These are phyloP conservation scores for Rotaria socialis DNA, from an alignment of 2,888 invertebrate genomes.

Conservation along the genomic window DNA sequence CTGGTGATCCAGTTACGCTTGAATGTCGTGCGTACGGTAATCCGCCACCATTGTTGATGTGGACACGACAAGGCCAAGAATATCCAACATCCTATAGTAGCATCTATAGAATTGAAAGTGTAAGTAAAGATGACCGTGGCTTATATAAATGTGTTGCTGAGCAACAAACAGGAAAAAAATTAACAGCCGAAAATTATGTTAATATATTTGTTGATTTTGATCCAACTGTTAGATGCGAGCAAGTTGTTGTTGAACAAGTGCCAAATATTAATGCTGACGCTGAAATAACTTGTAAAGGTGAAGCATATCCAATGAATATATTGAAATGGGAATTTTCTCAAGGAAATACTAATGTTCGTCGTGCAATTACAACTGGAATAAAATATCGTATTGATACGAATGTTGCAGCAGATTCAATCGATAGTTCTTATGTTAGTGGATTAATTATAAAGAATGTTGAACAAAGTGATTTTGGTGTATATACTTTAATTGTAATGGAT, in stretches of 20 bases:
- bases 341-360: constrained; percentile 42
- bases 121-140: constrained; percentile 44
- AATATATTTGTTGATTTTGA: constrained; percentile 45
- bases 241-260: constrained; percentile 42
- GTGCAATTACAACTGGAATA: constrained; percentile 40
- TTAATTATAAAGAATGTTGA: constrained; percentile 45
- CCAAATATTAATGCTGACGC: constrained; percentile 46
- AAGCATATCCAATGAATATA: constrained; percentile 44
- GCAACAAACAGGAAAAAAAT: constrained; percentile 39
- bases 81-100: constrained; percentile 43
- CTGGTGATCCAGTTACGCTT: constrained; percentile 37
- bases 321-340: constrained; percentile 45
- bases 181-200: constrained; percentile 43
- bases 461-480: constrained; percentile 44
- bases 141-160: constrained; percentile 44
- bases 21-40: constrained; percentile 43
- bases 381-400: constrained; percentile 43
- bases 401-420: constrained; percentile 41
- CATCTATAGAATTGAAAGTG: constrained; percentile 41
- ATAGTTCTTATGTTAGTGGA: constrained; percentile 39
- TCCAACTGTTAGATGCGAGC: constrained; percentile 43
- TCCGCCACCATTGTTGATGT: constrained; percentile 44
- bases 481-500: constrained; percentile 45
- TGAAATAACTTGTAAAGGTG: constrained; percentile 44
- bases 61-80: constrained; percentile 43